Evolutionary conservation across 2,113 vertebrate genomes (phyloP).

Genomic region (Chaetodon trifascialis): DNA sequence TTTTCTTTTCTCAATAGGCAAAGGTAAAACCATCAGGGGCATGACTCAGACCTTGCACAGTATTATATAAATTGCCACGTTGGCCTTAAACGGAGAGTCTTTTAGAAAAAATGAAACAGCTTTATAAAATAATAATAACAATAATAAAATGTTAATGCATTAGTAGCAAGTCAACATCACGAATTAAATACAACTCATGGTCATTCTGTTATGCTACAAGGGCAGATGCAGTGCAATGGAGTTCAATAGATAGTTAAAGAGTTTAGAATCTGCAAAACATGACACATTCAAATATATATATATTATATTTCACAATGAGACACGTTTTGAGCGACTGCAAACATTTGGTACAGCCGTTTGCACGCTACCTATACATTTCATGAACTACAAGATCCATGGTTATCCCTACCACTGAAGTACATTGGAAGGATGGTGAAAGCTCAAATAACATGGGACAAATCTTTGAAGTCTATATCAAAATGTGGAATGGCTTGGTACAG

Average conservation of each 20-base stretch:
- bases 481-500: slow-evolving; percentile 77
- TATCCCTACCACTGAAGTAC: slow-evolving; percentile 77
- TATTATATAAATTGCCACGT: slow-evolving; percentile 40
- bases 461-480: slow-evolving; percentile 80
- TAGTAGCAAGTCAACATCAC: slow-evolving; percentile 67
- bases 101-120: slow-evolving; percentile 15
- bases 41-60: slow-evolving; percentile 45
- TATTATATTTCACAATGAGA: slow-evolving; percentile 78
- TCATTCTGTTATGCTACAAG: slow-evolving; percentile 79
- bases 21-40: slow-evolving; percentile 44
- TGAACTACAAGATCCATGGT: slow-evolving; percentile 70
- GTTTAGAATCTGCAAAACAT: slow-evolving; percentile 71
- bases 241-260: slow-evolving; percentile 69
- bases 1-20: slow-evolving; percentile 35
- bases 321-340: slow-evolving; percentile 71
- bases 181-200: slow-evolving; percentile 70
- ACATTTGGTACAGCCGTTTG: slow-evolving; percentile 75
- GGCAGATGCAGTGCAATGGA: slow-evolving; percentile 79
- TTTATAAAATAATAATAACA: slow-evolving; percentile 36
- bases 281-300: slow-evolving; percentile 77
- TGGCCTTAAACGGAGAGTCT: slow-evolving; percentile 37
- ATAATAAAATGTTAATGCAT: slow-evolving; percentile 47
- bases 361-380: slow-evolving; percentile 64
- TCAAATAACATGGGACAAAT: slow-evolving; percentile 67
- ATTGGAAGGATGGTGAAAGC: slow-evolving; percentile 65